Conservation (phyloP, 2,888 invertebrate species). For the Baccha elongata region DNA sequence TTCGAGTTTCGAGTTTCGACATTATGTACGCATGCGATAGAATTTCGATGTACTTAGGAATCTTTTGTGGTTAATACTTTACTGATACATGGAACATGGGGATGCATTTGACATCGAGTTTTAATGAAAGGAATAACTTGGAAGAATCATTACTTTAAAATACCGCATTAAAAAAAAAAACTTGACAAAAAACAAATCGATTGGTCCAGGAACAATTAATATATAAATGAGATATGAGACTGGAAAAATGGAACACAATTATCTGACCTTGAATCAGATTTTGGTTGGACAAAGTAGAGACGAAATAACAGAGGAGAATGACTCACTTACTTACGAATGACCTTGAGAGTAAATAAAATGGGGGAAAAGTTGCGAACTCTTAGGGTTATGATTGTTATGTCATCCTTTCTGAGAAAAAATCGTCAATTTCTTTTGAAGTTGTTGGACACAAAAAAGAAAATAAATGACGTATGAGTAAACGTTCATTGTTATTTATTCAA, state of each 20-base stretch:
- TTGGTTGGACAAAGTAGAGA: neutral
- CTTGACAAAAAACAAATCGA: slow-evolving; percentile 43
- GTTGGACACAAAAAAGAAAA: too few species aligned
- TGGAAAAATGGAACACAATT: neutral
- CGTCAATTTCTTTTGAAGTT: too few species aligned
- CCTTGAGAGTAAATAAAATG: neutral
- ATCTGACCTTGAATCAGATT: neutral
- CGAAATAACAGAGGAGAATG: neutral
- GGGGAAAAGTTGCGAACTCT: neutral
- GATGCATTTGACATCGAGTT: neutral
- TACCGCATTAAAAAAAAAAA: neutral
- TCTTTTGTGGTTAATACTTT: neutral
- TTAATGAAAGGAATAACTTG: too few species aligned
- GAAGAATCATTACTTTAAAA: too few species aligned
- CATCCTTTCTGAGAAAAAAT: too few species aligned
- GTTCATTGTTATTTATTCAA: too few species aligned
- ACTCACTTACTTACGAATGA: neutral
- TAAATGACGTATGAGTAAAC: too few species aligned
- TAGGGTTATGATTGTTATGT: too few species aligned
- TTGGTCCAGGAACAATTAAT: slow-evolving; percentile 55
- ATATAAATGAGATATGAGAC: slow-evolving; percentile 41
- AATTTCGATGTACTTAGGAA: neutral
- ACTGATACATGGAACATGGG: too few species aligned
- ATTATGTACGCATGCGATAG: slow-evolving; percentile 25
- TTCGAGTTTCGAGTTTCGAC: neutral